Evolutionary conservation across 2,888 invertebrate species (phyloP).

Genomic region (Scaptomyza polygonia): DNA sequence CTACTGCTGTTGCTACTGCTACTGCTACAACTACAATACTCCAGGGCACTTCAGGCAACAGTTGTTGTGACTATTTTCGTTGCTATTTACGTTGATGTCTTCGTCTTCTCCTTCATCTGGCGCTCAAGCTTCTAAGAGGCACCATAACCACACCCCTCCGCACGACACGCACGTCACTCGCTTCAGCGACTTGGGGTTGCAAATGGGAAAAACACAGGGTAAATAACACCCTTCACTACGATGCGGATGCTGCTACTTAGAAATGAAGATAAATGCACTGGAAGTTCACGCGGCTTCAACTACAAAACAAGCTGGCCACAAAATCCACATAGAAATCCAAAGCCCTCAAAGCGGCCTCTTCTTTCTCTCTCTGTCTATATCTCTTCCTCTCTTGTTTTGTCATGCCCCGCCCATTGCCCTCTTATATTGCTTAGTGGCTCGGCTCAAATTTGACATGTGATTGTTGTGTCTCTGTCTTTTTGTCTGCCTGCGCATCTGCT

Average conservation of each 20-base stretch:
- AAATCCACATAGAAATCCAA: slow-evolving; percentile 50
- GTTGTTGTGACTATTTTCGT: slow-evolving; percentile 69
- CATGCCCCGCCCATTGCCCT: not conserved
- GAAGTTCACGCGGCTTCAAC: slow-evolving; percentile 72
- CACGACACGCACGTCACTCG: slow-evolving; percentile 45
- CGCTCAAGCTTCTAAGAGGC: slow-evolving; percentile 42
- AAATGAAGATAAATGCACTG: slow-evolving; percentile 82
- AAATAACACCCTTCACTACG: slow-evolving; percentile 50
- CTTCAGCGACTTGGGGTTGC: slow-evolving; percentile 41
- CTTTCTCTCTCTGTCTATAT: slow-evolving; percentile 4
- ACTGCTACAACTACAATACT: slow-evolving; percentile 17
- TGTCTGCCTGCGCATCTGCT: slow-evolving; percentile 47
- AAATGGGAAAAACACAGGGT: slow-evolving; percentile 10
- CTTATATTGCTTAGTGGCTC: slow-evolving; percentile 63
- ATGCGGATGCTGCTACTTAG: slow-evolving; percentile 41
- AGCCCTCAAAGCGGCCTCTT: slow-evolving; percentile 42
- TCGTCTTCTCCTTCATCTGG: slow-evolving; percentile 23
- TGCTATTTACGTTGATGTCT: slow-evolving; percentile 61
- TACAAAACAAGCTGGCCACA: slow-evolving; percentile 68
- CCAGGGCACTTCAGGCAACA: slow-evolving; percentile 53
- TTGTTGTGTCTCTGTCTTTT: slow-evolving; percentile 69
- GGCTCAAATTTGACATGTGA: slow-evolving; percentile 81
- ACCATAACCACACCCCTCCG: not conserved
- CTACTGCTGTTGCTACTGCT: not conserved
- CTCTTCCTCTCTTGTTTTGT: not conserved